Evolutionary conservation across 2,888 invertebrate genomes (phyloP).

Genomic region (Argyresthia albistria): DNA sequence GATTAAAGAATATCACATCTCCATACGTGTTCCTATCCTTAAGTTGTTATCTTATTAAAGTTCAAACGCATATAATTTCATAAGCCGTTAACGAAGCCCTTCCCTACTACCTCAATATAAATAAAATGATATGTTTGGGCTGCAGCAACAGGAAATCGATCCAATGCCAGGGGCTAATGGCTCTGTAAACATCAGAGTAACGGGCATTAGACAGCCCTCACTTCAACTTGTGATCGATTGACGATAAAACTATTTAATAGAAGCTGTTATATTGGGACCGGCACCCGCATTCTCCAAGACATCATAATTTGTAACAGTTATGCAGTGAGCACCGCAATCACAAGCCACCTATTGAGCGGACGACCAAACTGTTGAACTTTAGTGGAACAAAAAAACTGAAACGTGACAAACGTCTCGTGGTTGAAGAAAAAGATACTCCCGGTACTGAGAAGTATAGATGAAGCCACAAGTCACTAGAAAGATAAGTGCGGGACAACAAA

Average conservation of each 20-base stretch:
- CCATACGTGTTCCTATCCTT: no score
- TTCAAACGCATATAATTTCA: background rate
- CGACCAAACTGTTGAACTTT: no score
- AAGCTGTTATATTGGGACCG: background rate
- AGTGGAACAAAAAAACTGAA: no score
- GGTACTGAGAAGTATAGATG: no score
- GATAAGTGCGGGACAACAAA: background rate
- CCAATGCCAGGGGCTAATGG: conserved; percentile 31
- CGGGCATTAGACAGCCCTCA: conserved; percentile 13
- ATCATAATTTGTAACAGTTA: conserved; percentile 2
- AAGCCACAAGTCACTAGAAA: no score
- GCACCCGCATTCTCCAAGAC: background rate
- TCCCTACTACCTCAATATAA: conserved; percentile 2
- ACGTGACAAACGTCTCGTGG: no score
- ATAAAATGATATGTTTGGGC: background rate
- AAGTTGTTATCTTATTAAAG: no score
- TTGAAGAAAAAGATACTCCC: no score
- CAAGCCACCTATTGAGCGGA: no score
- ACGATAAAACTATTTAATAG: conserved; percentile 9
- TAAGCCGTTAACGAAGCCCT: background rate
- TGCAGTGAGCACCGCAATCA: background rate
- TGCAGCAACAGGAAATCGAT: conserved; percentile 33
- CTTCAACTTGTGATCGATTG: conserved; percentile 10
- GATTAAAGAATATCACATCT: no score
- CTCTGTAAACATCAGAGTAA: conserved; percentile 27